These are phyloP conservation scores for Macaca fascicularis DNA, from an alignment of 2,113 vertebrate genomes.

Conservation along the genomic window DNA sequence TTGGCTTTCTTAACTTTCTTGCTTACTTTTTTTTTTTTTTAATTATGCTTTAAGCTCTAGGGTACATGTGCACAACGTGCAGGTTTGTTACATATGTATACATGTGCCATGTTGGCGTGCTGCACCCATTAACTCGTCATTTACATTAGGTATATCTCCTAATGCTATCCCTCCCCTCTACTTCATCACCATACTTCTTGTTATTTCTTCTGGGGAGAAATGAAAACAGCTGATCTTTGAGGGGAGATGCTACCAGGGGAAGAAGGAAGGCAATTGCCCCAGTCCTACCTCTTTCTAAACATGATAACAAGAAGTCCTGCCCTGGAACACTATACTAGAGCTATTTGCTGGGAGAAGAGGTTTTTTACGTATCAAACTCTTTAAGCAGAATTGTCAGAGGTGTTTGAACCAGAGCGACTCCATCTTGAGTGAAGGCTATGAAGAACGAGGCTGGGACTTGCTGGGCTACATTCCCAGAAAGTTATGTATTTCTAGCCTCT, in stretches of 20 bases:
- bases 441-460: no score
- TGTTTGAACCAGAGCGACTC: no score
- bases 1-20: not conserved
- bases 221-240: not conserved
- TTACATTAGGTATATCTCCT: no score
- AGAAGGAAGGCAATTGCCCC: not conserved
- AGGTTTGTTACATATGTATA: no score
- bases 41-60: no score
- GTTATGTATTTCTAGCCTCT: no score
- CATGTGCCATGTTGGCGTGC: no score
- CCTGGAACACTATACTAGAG: not conserved
- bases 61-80: no score
- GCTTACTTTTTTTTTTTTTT: not conserved
- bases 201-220: not conserved
- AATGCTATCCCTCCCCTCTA: not conserved
- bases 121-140: no score
- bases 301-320: not conserved
- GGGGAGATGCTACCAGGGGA: not conserved
- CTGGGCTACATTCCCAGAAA: no score
- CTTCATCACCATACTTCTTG: not conserved
- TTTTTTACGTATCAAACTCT: not conserved
- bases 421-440: no score
- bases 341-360: not conserved
- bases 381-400: not conserved
- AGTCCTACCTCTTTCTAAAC: not conserved